These are phyloP conservation scores for Caiman crocodilus DNA, from an alignment of 2,797 vertebrate genomes.

Conservation along the genomic window DNA sequence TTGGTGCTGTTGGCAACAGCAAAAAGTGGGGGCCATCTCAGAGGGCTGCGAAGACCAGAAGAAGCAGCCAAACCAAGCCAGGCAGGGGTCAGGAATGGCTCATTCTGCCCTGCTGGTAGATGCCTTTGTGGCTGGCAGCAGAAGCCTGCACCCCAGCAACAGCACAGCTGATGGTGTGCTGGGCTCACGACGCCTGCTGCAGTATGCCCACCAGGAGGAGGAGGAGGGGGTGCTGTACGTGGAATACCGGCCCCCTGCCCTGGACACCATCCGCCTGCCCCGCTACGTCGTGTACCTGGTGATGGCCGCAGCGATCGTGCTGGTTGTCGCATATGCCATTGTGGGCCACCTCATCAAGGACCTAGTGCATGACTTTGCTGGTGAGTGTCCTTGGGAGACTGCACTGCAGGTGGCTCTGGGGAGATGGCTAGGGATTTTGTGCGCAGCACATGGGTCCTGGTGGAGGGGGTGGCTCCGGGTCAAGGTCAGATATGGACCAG, in stretches of 20 bases:
- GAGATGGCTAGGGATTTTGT: background rate
- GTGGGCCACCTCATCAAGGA: constrained; percentile 95
- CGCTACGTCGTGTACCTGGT: constrained; percentile 87
- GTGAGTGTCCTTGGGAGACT: constrained; percentile 76
- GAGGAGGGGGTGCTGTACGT: constrained; percentile 81
- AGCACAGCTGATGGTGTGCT: accelerated
- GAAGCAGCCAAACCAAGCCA: background rate
- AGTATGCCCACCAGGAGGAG: constrained; percentile 48
- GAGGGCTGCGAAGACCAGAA: background rate
- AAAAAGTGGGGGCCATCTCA: background rate
- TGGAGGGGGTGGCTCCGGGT: too few relatives aligned
- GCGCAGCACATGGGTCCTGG: too few relatives aligned
- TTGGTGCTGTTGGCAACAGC: background rate
- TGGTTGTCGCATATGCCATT: constrained; percentile 91
- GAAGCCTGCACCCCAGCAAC: accelerated
- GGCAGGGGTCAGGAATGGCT: background rate
- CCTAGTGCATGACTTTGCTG: constrained; percentile 90
- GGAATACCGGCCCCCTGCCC: constrained; percentile 88
- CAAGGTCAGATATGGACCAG: too few relatives aligned
- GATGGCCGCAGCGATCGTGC: constrained; percentile 84
- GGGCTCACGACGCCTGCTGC: constrained; percentile 14
- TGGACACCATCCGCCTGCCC: constrained; percentile 89
- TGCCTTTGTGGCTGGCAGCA: background rate
- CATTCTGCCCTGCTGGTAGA: accelerated
- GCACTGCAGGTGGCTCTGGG: background rate